Evolutionary conservation across 2,888 invertebrate genomes (phyloP).

Genomic region (Stenolophus ochropezus): DNA sequence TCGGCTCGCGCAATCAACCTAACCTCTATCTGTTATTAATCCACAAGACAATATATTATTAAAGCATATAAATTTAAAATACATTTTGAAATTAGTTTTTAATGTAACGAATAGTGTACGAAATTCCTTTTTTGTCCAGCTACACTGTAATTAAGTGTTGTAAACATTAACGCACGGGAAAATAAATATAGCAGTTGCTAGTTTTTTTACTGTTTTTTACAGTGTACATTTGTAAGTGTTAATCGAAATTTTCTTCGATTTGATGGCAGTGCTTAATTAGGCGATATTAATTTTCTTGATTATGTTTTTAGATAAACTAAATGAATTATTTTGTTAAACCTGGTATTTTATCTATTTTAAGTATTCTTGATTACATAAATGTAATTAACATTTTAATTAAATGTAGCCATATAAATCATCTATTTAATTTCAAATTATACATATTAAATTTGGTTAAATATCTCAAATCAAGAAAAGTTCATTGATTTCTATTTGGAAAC

Average conservation of each 20-base stretch:
- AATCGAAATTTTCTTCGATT: constrained; percentile 41
- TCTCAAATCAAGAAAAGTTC: no score
- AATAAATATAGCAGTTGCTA: constrained; percentile 45
- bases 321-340: constrained; percentile 26
- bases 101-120: constrained; percentile 39
- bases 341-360: constrained; percentile 14
- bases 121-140: constrained; percentile 48
- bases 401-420: background rate
- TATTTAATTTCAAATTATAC: background rate
- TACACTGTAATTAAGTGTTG: constrained; percentile 52
- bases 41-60: constrained; percentile 54
- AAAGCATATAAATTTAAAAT: constrained; percentile 58
- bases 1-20: constrained; percentile 24
- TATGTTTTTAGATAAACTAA: constrained; percentile 41
- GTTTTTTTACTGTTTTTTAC: constrained; percentile 42
- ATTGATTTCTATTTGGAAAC: no score
- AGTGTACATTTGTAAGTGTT: constrained; percentile 50
- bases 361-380: constrained; percentile 18
- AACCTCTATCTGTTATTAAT: constrained; percentile 55
- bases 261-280: constrained; percentile 38
- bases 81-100: constrained; percentile 56
- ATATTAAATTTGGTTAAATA: no score
- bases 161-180: constrained; percentile 49
- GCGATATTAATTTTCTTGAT: constrained; percentile 41
- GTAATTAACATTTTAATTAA: constrained; percentile 15